Percentiles rank a stretch among this genome's conserved stretches.
Evolutionary conservation across 2,888 invertebrate genomes (phyloP).

Genomic region (Rhagonycha fulva): DNA sequence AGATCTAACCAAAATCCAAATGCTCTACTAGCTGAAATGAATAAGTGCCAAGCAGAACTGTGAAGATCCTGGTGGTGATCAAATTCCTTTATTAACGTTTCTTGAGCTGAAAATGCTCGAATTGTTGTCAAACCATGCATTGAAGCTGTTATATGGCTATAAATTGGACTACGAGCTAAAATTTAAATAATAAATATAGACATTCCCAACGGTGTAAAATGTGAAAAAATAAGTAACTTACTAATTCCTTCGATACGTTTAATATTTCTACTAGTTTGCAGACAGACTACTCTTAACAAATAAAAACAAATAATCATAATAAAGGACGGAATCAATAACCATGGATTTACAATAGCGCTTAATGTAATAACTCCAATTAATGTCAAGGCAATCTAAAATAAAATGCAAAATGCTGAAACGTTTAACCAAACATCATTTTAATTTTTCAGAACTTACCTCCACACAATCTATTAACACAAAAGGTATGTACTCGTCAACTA

Average conservation of each 20-base stretch:
- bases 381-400: conserved; percentile 50
- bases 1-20: conserved; percentile 78
- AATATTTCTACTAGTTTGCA: conserved; percentile 61
- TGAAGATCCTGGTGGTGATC: conserved; percentile 64
- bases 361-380: conserved; percentile 57
- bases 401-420: neutral
- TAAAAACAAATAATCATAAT: conserved; percentile 67
- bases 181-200: conserved; percentile 8
- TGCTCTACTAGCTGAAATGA: conserved; percentile 82
- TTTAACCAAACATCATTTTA: neutral
- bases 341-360: conserved; percentile 63
- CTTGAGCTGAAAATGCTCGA: conserved; percentile 67
- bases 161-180: conserved; percentile 76
- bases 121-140: conserved; percentile 76
- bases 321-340: conserved; percentile 69
- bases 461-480: conserved; percentile 58
- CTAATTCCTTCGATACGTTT: conserved; percentile 70
- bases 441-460: neutral
- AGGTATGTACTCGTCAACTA: conserved; percentile 62
- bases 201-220: neutral
- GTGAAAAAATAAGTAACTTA: conserved; percentile 47
- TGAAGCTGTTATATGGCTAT: conserved; percentile 70
- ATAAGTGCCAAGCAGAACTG: conserved; percentile 74
- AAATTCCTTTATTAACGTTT: conserved; percentile 62
- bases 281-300: conserved; percentile 58